Percentiles rank a stretch among this genome's conserved stretches.
phyloP scores from a whole-genome alignment of 1,140 invertebrate genomes.

The Zaprionus kolodkinae region DNA sequence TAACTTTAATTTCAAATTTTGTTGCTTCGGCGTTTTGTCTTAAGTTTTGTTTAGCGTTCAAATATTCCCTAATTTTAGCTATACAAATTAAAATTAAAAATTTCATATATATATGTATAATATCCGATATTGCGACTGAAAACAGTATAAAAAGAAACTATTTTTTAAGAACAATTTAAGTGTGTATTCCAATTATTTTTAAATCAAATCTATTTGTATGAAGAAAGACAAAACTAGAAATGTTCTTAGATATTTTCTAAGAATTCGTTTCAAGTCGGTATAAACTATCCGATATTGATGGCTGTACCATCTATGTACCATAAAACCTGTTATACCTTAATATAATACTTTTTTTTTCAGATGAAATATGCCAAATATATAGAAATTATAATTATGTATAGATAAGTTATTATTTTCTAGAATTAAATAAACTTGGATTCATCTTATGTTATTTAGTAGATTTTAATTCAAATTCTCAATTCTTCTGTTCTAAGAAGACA shows the following conservation, averaged over 20 bases:
- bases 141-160: not conserved
- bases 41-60: slow-evolving; percentile 31
- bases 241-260: not conserved
- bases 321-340: not conserved
- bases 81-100: not conserved
- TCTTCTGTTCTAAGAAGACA: too few species aligned
- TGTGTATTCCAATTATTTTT: not conserved
- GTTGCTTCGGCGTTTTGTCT: slow-evolving; percentile 32
- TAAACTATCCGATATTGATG: too few species aligned
- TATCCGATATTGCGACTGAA: not conserved
- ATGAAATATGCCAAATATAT: slow-evolving; percentile 5
- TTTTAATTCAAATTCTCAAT: too few species aligned
- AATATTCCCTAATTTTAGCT: slow-evolving; percentile 37
- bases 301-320: not conserved
- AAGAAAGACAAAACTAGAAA: not conserved
- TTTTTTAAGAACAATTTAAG: not conserved
- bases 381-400: not conserved
- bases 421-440: not conserved
- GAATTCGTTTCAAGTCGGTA: not conserved
- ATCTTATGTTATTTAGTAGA: too few species aligned
- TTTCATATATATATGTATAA: not conserved
- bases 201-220: slow-evolving; percentile 7
- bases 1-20: slow-evolving; percentile 24
- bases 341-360: not conserved
- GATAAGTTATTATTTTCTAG: not conserved